Evolutionary conservation across 2,888 invertebrate species (phyloP).

Genomic region (Rotaria sp.): DNA sequence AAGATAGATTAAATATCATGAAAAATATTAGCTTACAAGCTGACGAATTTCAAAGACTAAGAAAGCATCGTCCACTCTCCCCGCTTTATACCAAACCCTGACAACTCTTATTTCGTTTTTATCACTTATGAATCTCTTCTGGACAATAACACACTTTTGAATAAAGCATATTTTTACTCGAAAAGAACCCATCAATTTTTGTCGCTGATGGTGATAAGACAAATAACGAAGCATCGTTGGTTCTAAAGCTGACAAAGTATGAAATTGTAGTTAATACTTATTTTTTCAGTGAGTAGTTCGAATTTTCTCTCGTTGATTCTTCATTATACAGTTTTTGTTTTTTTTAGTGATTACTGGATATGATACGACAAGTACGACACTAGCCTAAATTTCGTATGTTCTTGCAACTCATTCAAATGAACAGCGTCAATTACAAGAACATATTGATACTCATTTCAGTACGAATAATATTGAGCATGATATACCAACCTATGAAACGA

Average conservation of each 20-base stretch:
- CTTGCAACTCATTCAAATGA: conserved; percentile 36
- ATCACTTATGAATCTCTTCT: no score
- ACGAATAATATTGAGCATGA: conserved; percentile 26
- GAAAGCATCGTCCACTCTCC: no score
- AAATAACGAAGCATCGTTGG: not conserved
- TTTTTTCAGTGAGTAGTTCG: not conserved
- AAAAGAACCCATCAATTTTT: no score
- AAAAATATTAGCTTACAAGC: no score
- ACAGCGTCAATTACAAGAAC: conserved; percentile 28
- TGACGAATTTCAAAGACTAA: no score
- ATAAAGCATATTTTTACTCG: no score
- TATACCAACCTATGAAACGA: conserved; percentile 48
- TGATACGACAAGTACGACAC: conserved; percentile 32
- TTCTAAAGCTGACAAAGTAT: not conserved
- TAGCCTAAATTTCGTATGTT: conserved; percentile 22
- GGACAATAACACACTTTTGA: no score
- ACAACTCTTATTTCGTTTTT: no score
- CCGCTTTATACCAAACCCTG: no score
- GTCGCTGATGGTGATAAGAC: not conserved
- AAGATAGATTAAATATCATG: no score
- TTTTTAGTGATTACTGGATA: conserved; percentile 32
- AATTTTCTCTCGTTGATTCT: not conserved
- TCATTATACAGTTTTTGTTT: not conserved
- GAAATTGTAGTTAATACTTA: conserved; percentile 27
- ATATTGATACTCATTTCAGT: conserved; percentile 15